These are phyloP conservation scores for Campylorhamphus procurvoides DNA, from an alignment of 2,113 vertebrate genomes.

Conservation along the genomic window DNA sequence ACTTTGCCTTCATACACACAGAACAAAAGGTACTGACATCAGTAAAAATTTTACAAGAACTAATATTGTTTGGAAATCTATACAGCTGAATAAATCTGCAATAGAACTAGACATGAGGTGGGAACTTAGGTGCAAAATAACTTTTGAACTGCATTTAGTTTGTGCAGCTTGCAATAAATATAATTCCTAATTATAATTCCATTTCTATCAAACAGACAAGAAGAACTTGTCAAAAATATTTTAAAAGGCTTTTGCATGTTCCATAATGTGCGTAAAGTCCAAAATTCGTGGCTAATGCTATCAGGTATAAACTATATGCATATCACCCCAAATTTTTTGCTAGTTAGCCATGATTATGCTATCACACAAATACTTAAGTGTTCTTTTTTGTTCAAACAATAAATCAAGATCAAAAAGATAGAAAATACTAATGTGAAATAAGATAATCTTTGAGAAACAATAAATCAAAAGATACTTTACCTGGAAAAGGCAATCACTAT, in stretches of 20 bases:
- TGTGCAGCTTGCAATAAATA: not conserved
- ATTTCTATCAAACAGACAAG: not conserved
- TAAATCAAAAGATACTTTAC: not conserved
- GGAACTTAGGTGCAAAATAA: not conserved
- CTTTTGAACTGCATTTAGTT: not conserved
- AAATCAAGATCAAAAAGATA: not conserved
- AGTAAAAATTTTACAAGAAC: not conserved
- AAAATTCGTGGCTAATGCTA: not conserved
- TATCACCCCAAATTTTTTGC: not conserved
- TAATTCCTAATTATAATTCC: not conserved
- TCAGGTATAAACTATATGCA: not conserved
- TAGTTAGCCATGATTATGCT: not conserved
- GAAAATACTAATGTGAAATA: not conserved
- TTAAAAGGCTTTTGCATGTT: not conserved
- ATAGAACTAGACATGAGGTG: not conserved
- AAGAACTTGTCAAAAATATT: not conserved
- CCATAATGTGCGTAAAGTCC: not conserved
- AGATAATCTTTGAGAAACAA: not conserved
- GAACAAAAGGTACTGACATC: not conserved
- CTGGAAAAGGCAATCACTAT: not conserved
- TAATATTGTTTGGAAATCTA: not conserved
- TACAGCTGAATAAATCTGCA: not conserved
- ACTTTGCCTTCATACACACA: not conserved
- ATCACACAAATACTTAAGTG: not conserved
- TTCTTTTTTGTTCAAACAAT: slow-evolving; percentile 11